phyloP scores from a whole-genome alignment of 2,888 invertebrate species.

The Scrobipalpa atriplicella region DNA sequence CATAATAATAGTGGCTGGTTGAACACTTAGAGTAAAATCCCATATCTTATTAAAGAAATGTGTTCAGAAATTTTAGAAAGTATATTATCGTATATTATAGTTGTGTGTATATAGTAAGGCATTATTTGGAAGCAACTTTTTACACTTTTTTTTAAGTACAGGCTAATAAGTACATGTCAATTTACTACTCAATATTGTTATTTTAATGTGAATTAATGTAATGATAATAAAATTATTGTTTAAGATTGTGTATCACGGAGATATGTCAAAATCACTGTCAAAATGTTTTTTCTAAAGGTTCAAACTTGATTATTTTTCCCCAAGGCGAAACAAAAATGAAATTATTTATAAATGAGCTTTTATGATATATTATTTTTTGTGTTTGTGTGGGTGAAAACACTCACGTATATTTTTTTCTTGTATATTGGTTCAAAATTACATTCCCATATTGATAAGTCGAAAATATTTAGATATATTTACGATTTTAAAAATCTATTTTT shows the following conservation, averaged over 20 bases:
- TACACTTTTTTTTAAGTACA: constrained; percentile 22
- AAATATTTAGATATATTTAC: constrained; percentile 37
- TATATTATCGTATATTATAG: constrained; percentile 51
- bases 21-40: constrained; percentile 56
- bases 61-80: constrained; percentile 78
- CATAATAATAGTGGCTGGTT: constrained; percentile 52
- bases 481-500: constrained; percentile 43
- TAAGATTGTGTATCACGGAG: constrained; percentile 18
- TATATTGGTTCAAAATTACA: constrained; percentile 49
- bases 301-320: background rate
- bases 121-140: constrained; percentile 29
- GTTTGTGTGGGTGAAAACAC: background rate
- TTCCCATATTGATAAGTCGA: constrained; percentile 50
- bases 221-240: background rate
- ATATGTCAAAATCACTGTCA: constrained; percentile 48
- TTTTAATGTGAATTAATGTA: constrained; percentile 23
- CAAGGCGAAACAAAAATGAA: background rate
- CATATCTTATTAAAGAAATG: constrained; percentile 79
- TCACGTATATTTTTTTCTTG: background rate
- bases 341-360: background rate
- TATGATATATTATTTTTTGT: background rate
- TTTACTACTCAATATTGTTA: constrained; percentile 36
- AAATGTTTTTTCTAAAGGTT: background rate
- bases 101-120: constrained; percentile 57
- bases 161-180: constrained; percentile 23